Conservation (phyloP, 2,888 invertebrate species). For the Caenorhabditis japonica region DNA sequence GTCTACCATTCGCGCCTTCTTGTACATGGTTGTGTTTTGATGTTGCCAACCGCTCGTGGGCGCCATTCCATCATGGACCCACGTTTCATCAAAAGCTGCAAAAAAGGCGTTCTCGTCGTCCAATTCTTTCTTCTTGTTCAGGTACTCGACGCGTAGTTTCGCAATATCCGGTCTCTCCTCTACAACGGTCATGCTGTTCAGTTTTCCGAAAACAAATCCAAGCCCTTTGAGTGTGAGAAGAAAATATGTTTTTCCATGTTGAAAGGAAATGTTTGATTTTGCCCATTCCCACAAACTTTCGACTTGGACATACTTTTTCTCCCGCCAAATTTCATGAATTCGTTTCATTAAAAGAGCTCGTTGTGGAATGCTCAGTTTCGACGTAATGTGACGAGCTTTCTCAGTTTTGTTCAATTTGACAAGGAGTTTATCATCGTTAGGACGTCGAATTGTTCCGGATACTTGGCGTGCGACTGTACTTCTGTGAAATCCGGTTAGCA, state of each 20-base stretch:
- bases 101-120: background rate
- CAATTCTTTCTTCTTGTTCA: background rate
- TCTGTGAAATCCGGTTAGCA: too few relatives aligned
- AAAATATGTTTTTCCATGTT: background rate
- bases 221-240: background rate
- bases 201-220: background rate
- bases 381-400: too few relatives aligned
- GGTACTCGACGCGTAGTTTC: background rate
- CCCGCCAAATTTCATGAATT: background rate
- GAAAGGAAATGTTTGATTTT: background rate
- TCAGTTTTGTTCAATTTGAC: too few relatives aligned
- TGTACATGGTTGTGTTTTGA: background rate
- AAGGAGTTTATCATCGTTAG: too few relatives aligned
- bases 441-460: too few relatives aligned
- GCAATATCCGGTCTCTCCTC: conserved; percentile 4
- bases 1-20: background rate
- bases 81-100: conserved; percentile 1
- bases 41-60: background rate
- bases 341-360: too few relatives aligned
- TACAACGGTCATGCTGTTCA: background rate
- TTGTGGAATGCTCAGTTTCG: too few relatives aligned
- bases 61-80: background rate
- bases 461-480: too few relatives aligned
- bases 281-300: conserved; percentile 1
- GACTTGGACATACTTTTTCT: background rate